Evolutionary conservation across 2,888 invertebrate genomes (phyloP).

Genomic region (Mimumesa dahlbomi): DNA sequence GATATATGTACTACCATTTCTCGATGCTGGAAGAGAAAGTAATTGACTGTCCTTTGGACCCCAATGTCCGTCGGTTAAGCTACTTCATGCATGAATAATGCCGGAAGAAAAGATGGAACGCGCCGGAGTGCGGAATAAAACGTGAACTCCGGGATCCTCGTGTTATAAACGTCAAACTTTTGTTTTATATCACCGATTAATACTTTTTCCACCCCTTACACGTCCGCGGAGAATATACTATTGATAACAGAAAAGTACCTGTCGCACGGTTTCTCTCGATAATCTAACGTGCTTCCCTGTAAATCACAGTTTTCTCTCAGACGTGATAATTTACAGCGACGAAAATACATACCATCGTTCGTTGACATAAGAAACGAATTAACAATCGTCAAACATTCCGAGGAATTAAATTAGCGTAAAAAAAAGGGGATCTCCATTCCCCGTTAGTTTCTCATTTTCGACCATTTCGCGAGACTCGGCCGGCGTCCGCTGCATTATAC

Average conservation of each 20-base stretch:
- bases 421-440: too few species aligned
- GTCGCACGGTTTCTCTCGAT: slow-evolving; percentile 24
- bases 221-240: too few species aligned
- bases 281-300: too few species aligned
- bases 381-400: too few species aligned
- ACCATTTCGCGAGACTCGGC: too few species aligned
- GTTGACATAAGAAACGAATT: too few species aligned
- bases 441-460: too few species aligned
- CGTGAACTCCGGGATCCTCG: slow-evolving; percentile 12
- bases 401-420: too few species aligned
- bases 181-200: slow-evolving; percentile 45
- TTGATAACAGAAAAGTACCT: slow-evolving; percentile 17
- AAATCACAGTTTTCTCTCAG: too few species aligned
- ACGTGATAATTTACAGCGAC: too few species aligned
- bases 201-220: slow-evolving; percentile 4
- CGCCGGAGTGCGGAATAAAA: slow-evolving; percentile 21
- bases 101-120: slow-evolving; percentile 22
- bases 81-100: slow-evolving; percentile 37
- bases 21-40: slow-evolving; percentile 2
- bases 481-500: too few species aligned
- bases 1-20: slow-evolving; percentile 12
- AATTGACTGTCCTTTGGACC: slow-evolving; percentile 43
- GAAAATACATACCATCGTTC: too few species aligned
- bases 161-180: slow-evolving; percentile 45
- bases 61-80: slow-evolving; percentile 31